phyloP scores from a whole-genome alignment of 2,888 invertebrate species.

The Arctia plantaginis region DNA sequence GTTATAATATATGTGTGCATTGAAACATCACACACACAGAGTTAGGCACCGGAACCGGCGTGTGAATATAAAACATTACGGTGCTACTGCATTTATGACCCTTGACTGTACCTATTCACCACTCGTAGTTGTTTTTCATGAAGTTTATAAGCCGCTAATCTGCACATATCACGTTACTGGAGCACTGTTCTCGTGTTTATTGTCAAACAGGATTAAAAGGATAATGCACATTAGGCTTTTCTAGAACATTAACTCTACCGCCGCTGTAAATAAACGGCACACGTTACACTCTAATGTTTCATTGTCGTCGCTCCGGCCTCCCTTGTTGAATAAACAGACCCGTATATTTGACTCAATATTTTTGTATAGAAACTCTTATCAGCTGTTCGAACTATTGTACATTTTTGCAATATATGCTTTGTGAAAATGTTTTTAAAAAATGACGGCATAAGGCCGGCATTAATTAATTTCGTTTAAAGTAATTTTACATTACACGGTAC shows the following conservation, averaged over 20 bases:
- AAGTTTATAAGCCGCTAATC: constrained; percentile 67
- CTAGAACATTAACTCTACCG: constrained; percentile 73
- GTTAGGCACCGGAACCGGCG: too few species aligned
- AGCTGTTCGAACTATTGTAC: constrained; percentile 12
- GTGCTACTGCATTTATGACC: too few species aligned
- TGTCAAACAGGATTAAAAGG: constrained; percentile 74
- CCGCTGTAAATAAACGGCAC: constrained; percentile 68
- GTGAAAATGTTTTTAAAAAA: too few species aligned
- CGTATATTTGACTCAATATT: constrained; percentile 49
- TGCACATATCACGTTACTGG: constrained; percentile 59
- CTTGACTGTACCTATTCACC: constrained; percentile 12
- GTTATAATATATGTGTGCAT: too few species aligned
- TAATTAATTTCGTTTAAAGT: not conserved
- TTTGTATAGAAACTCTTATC: constrained; percentile 33
- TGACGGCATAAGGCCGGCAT: too few species aligned
- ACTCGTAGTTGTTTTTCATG: constrained; percentile 55
- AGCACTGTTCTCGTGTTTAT: constrained; percentile 68
- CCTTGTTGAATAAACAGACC: constrained; percentile 54
- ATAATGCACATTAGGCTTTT: constrained; percentile 72
- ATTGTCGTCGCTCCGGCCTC: constrained; percentile 63
- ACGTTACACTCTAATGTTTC: constrained; percentile 70
- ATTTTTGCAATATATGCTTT: not conserved
- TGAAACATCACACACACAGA: too few species aligned
- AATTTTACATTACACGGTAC: not conserved
- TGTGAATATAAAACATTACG: too few species aligned